Evolutionary conservation across 2,113 vertebrate species (phyloP).

Genomic region (Gopherus evgoodei): DNA sequence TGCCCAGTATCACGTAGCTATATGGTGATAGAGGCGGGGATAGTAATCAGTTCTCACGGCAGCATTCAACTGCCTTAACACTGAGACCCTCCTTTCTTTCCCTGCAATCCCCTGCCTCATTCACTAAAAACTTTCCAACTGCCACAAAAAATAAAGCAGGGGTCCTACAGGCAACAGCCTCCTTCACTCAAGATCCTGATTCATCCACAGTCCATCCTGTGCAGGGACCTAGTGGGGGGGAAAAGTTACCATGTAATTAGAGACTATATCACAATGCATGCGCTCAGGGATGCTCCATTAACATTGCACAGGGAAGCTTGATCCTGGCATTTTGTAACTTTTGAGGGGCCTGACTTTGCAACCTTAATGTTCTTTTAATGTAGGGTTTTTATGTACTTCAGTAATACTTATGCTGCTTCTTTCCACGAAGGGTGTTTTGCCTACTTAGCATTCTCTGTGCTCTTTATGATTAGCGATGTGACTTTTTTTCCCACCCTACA

Average conservation of each 20-base stretch:
- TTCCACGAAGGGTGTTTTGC: accelerated
- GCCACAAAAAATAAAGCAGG: background rate
- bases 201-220: background rate
- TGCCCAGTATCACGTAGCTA: background rate
- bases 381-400: accelerated
- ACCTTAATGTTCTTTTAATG: background rate
- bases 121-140: accelerated
- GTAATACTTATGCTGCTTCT: background rate
- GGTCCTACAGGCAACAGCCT: background rate
- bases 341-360: accelerated
- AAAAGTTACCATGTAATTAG: accelerated
- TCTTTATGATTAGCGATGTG: background rate
- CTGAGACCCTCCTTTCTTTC: background rate
- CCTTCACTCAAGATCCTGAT: background rate
- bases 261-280: background rate
- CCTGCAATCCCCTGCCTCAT: background rate
- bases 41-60: background rate
- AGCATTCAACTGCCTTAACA: background rate
- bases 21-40: background rate
- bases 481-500: accelerated
- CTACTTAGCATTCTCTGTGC: background rate
- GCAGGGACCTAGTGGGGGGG: background rate
- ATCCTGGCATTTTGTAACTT: background rate
- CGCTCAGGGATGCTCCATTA: background rate
- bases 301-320: background rate